Conservation (phyloP, 2,797 vertebrate genomes). For the Oreonectes daqikongensis region DNA sequence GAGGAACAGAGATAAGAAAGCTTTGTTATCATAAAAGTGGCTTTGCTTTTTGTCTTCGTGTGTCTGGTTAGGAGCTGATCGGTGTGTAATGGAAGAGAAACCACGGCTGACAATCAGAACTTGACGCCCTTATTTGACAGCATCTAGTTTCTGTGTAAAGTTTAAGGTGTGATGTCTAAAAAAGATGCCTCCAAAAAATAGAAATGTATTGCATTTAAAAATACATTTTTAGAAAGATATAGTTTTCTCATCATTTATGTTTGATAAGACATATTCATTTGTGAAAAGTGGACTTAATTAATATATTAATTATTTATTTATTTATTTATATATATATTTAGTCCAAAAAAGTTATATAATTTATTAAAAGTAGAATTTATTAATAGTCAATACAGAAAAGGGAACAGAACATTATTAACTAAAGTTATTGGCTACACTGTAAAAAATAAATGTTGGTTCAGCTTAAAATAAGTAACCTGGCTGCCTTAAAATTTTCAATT, state of each 20-base stretch:
- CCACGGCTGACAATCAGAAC: slow-evolving; percentile 26
- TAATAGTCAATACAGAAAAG: too few species aligned
- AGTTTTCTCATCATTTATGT: too few species aligned
- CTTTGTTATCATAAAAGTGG: slow-evolving; percentile 50
- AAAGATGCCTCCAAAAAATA: too few species aligned
- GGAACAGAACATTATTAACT: not conserved
- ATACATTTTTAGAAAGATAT: too few species aligned
- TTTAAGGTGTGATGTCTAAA: not conserved
- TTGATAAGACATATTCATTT: too few species aligned
- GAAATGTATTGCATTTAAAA: too few species aligned
- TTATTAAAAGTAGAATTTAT: not conserved
- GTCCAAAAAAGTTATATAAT: too few species aligned
- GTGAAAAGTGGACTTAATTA: too few species aligned
- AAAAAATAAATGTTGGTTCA: too few species aligned
- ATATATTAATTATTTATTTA: not conserved
- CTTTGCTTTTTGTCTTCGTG: slow-evolving; percentile 48
- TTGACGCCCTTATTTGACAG: slow-evolving; percentile 28
- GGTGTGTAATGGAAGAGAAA: slow-evolving; percentile 20
- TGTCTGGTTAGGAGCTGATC: slow-evolving; percentile 30
- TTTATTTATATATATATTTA: not conserved
- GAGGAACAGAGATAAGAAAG: slow-evolving; percentile 50
- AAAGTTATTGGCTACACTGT: not conserved
- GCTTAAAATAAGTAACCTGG: too few species aligned
- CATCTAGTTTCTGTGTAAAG: not conserved
- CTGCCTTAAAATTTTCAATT: too few species aligned